Conservation (phyloP, 2,113 vertebrate genomes). For the Anas platyrhynchos region DNA sequence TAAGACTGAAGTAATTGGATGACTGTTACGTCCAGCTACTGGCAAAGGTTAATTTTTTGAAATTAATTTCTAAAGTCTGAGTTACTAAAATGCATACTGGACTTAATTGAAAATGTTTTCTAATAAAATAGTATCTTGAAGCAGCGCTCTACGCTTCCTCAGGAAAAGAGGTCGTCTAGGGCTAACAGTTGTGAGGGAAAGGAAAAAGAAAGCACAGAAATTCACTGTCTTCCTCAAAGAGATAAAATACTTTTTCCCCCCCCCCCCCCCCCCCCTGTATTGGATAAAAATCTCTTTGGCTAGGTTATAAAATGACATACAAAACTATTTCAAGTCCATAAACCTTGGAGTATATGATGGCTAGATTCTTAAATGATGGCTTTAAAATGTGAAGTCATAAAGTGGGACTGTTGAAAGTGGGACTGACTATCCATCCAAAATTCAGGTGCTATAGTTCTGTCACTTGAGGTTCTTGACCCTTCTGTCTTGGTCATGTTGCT, state of each 20-base stretch:
- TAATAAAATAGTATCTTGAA: not conserved
- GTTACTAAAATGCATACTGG: not conserved
- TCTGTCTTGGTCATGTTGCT: not conserved
- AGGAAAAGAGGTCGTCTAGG: not conserved
- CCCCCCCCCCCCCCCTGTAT: rapidly evolving
- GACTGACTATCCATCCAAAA: too few species aligned
- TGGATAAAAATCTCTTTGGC: not conserved
- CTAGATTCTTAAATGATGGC: not conserved
- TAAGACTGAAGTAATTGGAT: not conserved
- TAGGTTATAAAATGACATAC: not conserved
- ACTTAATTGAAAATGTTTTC: not conserved
- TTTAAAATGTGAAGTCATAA: not conserved
- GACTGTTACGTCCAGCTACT: not conserved
- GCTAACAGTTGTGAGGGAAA: not conserved
- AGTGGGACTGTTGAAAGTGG: not conserved
- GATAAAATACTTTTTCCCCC: not conserved
- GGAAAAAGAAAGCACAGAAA: not conserved
- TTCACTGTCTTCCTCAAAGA: not conserved
- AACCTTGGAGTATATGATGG: not conserved
- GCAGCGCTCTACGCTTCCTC: not conserved
- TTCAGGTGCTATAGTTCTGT: not conserved
- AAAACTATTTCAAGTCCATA: not conserved
- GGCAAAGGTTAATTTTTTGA: not conserved
- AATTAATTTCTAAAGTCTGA: not conserved
- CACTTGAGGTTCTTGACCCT: not conserved